These are phyloP conservation scores for Anagrus nilaparvatae DNA, from an alignment of 1,140 invertebrate species.

Conservation along the genomic window DNA sequence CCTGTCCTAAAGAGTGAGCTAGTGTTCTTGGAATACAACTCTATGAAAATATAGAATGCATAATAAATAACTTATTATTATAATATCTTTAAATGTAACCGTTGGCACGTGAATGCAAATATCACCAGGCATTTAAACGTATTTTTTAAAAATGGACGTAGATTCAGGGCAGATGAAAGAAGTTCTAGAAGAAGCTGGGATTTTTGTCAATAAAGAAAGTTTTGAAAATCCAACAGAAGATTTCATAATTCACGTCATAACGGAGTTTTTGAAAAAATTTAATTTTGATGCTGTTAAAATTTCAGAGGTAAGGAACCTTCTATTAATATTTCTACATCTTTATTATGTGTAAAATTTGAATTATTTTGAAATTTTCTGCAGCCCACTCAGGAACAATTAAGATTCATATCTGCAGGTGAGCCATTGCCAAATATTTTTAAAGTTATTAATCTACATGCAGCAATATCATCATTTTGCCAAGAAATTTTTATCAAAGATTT, in stretches of 20 bases:
- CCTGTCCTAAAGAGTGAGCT: no score
- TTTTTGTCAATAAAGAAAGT: not conserved
- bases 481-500: slow-evolving; percentile 6
- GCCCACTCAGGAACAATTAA: slow-evolving; percentile 3
- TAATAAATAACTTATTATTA: no score
- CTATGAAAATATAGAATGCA: no score
- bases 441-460: slow-evolving; percentile 5
- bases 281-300: not conserved
- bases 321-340: not conserved
- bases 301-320: not conserved
- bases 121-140: no score
- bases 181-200: slow-evolving; percentile 1
- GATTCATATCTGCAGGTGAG: not conserved
- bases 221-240: slow-evolving; percentile 3
- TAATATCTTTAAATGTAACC: no score
- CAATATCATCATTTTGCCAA: not conserved
- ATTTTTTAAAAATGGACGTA: no score
- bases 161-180: no score
- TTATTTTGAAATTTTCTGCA: not conserved
- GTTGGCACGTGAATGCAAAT: no score
- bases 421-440: not conserved
- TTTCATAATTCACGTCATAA: slow-evolving; percentile 2
- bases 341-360: not conserved
- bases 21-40: no score
- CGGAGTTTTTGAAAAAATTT: not conserved